Evolutionary conservation across 2,797 vertebrate species (phyloP), one percentile per base, ranked within the genome.

Genomic region (Diglossa cyanea): DNA sequence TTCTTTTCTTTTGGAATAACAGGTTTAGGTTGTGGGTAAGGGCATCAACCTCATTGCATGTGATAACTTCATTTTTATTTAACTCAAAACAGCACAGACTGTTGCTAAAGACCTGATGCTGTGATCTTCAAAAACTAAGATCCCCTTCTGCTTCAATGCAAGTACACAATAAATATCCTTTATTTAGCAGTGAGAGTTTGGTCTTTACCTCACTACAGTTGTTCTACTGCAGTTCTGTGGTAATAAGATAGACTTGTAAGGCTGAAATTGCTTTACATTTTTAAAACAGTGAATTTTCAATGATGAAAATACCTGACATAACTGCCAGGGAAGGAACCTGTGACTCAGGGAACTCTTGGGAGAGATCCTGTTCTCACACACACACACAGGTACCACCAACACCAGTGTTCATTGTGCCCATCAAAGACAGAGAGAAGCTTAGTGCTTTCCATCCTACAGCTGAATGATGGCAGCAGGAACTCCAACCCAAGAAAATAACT

Each of bases 371-470:
- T 2, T 86, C 76, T 78, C 8, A 4, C 20, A 79, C 31, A 83
- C 70, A 80, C 70, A 80, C 4, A 0, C 11, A 44, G 58, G 47
- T 30, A 39, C 42, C 35, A 24, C 54, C 18, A 47, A 48, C 54
- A 68, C 7, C 62, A 18, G 2, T 0, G 20, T 8, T 21, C 1
- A 0, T 16, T 4, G 1, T 3, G 19, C 47, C 61, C 76, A 45
- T 24, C 74, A 73, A 6, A 72, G 54, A 18, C 58, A 66, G 65
- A 58, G 42, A 45, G 39, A 35, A 88, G 31, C 60, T 33, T 0
- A 7, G 37, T 9, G 55, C 75, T 57, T 17, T 14, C 58, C 45
- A 80, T 74, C 20, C 85, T 37, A 28, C 50, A 91, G 37, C 37
- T 65, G 47, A 83, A 53, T 17, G 40, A 74, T 0, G 6, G 50